These are phyloP conservation scores for Bungarus multicinctus DNA, from an alignment of 2,113 vertebrate species.

Conservation along the genomic window DNA sequence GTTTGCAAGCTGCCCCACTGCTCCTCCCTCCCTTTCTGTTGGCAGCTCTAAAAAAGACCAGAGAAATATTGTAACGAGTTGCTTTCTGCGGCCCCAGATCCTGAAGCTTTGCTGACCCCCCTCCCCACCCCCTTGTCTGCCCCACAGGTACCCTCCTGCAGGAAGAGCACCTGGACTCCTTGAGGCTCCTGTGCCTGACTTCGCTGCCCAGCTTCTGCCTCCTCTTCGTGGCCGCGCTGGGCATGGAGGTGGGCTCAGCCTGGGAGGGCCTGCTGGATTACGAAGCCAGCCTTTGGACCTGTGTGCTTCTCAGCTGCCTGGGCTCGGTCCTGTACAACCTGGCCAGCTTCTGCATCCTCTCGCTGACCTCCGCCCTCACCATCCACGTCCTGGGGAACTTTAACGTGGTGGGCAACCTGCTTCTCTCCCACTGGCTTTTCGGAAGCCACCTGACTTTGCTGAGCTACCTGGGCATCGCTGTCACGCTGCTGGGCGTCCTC, in stretches of 20 bases:
- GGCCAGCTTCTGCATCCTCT: slow-evolving; percentile 90
- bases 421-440: slow-evolving; percentile 87
- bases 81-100: too few species aligned
- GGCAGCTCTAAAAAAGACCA: too few species aligned
- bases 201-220: slow-evolving; percentile 95
- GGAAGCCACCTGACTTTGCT: slow-evolving; percentile 82
- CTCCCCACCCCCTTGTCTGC: background rate
- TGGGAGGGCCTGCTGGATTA: slow-evolving; percentile 74
- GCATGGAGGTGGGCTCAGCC: slow-evolving; percentile 81
- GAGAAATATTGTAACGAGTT: too few species aligned
- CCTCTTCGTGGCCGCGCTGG: slow-evolving; percentile 81
- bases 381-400: slow-evolving; percentile 94
- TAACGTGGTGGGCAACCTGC: slow-evolving; percentile 88
- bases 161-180: slow-evolving; percentile 87
- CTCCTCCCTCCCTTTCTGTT: too few species aligned
- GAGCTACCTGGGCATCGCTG: slow-evolving; percentile 84
- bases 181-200: slow-evolving; percentile 90
- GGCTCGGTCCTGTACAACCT: slow-evolving; percentile 95
- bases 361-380: slow-evolving; percentile 93
- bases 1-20: too few species aligned
- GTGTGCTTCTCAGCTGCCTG: slow-evolving; percentile 91
- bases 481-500: slow-evolving; percentile 87
- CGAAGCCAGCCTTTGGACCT: slow-evolving; percentile 82
- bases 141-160: slow-evolving; percentile 86
- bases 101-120: background rate